Evolutionary conservation across 2,888 invertebrate genomes (phyloP).

Genomic region (Scaeva pyrastri): DNA sequence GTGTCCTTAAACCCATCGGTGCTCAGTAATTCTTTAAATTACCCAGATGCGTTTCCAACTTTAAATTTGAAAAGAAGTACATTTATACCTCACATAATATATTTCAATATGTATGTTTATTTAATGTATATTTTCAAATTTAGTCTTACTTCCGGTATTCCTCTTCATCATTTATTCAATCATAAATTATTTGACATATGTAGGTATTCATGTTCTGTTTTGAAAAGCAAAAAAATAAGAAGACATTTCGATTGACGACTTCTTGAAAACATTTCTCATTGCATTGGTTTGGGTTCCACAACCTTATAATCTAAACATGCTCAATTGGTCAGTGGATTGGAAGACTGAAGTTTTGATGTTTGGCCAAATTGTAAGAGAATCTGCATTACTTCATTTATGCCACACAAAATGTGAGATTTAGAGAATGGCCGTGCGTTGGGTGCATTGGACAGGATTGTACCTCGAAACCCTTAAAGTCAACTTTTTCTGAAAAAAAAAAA

Average conservation of each 20-base stretch:
- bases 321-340: conserved; percentile 41
- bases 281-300: conserved; percentile 31
- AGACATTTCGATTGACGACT: not conserved
- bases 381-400: conserved; percentile 10
- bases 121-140: too few species aligned
- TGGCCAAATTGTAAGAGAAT: conserved; percentile 43
- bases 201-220: not conserved
- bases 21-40: too few species aligned
- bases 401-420: not conserved
- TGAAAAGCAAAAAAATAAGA: not conserved
- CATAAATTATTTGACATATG: not conserved
- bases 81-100: too few species aligned
- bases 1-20: too few species aligned
- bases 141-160: not conserved
- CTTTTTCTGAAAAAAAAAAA: conserved; percentile 19
- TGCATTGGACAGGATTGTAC: not conserved
- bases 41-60: too few species aligned
- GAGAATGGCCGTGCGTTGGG: not conserved
- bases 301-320: conserved; percentile 17
- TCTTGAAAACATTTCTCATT: not conserved
- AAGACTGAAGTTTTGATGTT: conserved; percentile 42
- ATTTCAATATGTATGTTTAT: too few species aligned
- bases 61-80: too few species aligned
- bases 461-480: conserved; percentile 19
- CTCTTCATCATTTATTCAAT: not conserved